Percentiles rank a stretch among this genome's conserved stretches.
Conservation (phyloP, 2,113 vertebrate genomes). For the Centropristis striata region DNA sequence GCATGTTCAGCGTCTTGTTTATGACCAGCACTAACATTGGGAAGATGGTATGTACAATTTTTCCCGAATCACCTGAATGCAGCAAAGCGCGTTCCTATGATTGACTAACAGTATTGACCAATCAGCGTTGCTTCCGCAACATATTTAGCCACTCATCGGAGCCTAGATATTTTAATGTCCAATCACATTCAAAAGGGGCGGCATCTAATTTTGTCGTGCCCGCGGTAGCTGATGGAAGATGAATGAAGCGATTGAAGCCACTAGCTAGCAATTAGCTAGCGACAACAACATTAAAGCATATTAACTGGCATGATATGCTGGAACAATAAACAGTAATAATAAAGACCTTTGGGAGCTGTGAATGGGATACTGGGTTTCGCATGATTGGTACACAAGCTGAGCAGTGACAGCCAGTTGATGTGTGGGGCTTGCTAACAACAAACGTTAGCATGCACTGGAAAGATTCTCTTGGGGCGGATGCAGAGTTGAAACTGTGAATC, state of each 20-base stretch:
- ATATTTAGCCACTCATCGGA: conserved; percentile 42
- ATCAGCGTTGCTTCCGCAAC: neutral
- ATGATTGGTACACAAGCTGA: neutral
- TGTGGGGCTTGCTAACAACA: conserved; percentile 44
- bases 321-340: neutral
- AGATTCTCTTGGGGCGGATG: conserved; percentile 5
- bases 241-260: conserved; percentile 15
- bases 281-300: neutral
- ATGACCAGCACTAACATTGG: too few species aligned
- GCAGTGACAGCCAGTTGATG: neutral
- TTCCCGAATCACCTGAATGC: conserved; percentile 15
- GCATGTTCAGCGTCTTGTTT: neutral
- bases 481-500: conserved; percentile 21
- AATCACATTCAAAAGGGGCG: conserved; percentile 47
- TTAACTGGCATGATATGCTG: neutral
- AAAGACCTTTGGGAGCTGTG: neutral
- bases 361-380: neutral
- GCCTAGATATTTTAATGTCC: neutral
- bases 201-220: neutral
- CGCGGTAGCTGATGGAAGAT: conserved; percentile 1
- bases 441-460: conserved; percentile 62
- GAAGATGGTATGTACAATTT: neutral
- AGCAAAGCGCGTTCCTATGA: neutral
- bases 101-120: conserved; percentile 4
- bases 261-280: neutral